These are phyloP conservation scores for Neelides sp. DNA, from an alignment of 1,140 invertebrate species.

Conservation along the genomic window DNA sequence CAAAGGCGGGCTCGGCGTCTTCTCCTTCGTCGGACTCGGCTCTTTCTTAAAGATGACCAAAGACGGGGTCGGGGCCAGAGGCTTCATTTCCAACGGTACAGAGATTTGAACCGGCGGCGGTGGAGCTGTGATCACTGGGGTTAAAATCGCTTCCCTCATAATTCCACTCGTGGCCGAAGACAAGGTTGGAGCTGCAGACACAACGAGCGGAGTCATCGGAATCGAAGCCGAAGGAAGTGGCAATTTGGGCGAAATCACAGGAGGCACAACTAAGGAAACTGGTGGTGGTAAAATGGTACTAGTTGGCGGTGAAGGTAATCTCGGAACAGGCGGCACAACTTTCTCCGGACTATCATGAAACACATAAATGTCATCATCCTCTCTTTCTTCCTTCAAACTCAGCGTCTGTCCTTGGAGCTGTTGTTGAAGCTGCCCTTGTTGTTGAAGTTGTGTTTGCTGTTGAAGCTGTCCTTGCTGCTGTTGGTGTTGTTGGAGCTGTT, in stretches of 20 bases:
- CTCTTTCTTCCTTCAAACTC: neutral
- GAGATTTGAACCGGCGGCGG: slow-evolving; percentile 6
- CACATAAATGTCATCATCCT: slow-evolving; percentile 35
- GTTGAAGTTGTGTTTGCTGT: neutral
- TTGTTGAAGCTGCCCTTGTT: neutral
- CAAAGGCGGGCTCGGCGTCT: too few relatives aligned
- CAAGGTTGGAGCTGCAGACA: neutral
- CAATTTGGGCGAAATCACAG: too few relatives aligned
- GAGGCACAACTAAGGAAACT: neutral
- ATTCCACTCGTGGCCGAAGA: neutral
- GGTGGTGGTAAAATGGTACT: slow-evolving; percentile 5
- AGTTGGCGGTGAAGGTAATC: slow-evolving; percentile 22
- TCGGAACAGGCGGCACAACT: slow-evolving; percentile 18
- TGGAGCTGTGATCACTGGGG: slow-evolving; percentile 5
- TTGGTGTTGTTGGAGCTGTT: slow-evolving; percentile 50
- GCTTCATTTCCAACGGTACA: slow-evolving; percentile 6
- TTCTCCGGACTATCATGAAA: slow-evolving; percentile 31
- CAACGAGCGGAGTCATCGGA: too few relatives aligned
- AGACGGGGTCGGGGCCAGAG: neutral
- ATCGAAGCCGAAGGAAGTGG: too few relatives aligned
- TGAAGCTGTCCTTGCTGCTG: neutral
- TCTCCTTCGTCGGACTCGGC: too few relatives aligned
- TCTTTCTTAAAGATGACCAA: too few relatives aligned
- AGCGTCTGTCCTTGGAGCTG: slow-evolving; percentile 1
- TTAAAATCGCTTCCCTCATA: neutral